These are phyloP conservation scores for Arenicola marina DNA, from an alignment of 2,888 invertebrate genomes.

Conservation along the genomic window DNA sequence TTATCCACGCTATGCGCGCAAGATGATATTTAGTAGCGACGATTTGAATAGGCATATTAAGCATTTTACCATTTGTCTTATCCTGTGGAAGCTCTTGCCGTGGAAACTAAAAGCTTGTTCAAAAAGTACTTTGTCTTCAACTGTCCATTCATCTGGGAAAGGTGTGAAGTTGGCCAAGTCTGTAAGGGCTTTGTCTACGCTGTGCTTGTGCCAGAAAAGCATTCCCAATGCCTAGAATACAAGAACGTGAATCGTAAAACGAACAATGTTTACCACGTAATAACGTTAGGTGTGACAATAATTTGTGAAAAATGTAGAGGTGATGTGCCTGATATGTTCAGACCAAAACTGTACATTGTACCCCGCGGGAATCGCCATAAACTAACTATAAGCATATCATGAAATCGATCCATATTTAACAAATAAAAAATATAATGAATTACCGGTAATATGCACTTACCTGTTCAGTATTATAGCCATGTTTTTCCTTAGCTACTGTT, in stretches of 20 bases:
- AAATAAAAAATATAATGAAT: neutral
- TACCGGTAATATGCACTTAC: slow-evolving; percentile 37
- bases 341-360: no score
- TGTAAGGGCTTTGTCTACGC: slow-evolving; percentile 86
- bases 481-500: slow-evolving; percentile 91
- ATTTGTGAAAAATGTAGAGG: no score
- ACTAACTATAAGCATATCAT: no score
- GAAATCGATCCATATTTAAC: no score
- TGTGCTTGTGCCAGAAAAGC: slow-evolving; percentile 98
- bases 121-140: slow-evolving; percentile 96
- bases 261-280: no score
- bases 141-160: slow-evolving; percentile 97
- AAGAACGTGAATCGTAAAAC: no score
- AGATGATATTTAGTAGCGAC: neutral
- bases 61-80: slow-evolving; percentile 90
- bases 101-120: slow-evolving; percentile 98
- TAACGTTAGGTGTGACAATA: no score
- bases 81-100: slow-evolving; percentile 96
- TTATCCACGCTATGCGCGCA: no score
- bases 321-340: no score
- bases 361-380: no score
- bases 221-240: slow-evolving; percentile 79
- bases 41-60: no score
- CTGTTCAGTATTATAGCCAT: slow-evolving; percentile 96
- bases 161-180: slow-evolving; percentile 97